These are phyloP conservation scores for Cyanistes caeruleus DNA, from an alignment of 2,113 vertebrate genomes.

Conservation along the genomic window DNA sequence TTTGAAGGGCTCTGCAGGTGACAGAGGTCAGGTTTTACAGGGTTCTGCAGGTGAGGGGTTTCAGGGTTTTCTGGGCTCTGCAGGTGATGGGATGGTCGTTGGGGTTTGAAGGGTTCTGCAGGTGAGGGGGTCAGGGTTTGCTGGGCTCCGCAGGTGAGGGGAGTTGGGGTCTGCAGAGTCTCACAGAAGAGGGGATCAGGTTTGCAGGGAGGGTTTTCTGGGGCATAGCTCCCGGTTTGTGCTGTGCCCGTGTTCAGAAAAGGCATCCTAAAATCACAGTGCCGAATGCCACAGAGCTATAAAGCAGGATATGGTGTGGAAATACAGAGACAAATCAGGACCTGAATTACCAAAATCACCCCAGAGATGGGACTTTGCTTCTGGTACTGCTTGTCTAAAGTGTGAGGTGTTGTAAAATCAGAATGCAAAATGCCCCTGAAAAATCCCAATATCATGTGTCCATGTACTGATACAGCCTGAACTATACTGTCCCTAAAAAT, in stretches of 20 bases:
- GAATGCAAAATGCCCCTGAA: not conserved
- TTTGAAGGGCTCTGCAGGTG: no score
- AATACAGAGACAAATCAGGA: not conserved
- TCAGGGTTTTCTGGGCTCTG: not conserved
- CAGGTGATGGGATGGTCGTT: not conserved
- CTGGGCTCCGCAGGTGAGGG: not conserved
- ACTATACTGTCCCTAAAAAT: rapidly evolving
- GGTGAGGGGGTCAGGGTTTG: not conserved
- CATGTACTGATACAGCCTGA: rapidly evolving
- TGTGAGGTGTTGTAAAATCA: not conserved
- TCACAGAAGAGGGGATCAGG: no score
- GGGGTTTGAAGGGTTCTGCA: not conserved
- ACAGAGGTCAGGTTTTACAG: no score
- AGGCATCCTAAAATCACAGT: not conserved
- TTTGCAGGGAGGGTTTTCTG: rapidly evolving
- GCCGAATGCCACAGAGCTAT: rapidly evolving
- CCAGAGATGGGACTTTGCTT: not conserved
- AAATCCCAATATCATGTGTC: rapidly evolving
- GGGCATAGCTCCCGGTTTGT: not conserved
- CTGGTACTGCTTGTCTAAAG: not conserved
- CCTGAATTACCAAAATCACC: not conserved
- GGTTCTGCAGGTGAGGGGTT: not conserved
- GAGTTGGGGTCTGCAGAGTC: not conserved
- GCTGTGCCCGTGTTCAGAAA: not conserved
- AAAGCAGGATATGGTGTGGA: rapidly evolving